phyloP scores from a whole-genome alignment of 2,113 vertebrate genomes.

The Philantomba maxwellii region DNA sequence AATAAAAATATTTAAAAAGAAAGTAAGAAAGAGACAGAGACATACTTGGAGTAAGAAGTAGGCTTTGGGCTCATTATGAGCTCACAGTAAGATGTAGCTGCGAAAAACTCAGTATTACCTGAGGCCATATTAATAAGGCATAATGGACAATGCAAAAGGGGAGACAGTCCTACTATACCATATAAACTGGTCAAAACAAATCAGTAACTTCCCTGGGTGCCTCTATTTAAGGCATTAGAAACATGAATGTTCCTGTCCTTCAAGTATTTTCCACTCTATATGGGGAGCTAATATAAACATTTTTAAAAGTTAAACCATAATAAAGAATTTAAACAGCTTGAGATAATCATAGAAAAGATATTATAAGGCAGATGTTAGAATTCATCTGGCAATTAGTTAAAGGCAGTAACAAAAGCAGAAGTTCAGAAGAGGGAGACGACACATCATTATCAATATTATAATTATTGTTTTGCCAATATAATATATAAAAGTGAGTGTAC shows the following conservation, averaged over 20 bases:
- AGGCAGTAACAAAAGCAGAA: background rate
- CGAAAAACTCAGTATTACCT: background rate
- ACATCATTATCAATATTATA: background rate
- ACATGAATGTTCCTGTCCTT: background rate
- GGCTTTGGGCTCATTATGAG: background rate
- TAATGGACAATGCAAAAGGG: background rate
- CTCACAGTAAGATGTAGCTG: background rate
- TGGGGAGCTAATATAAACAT: background rate
- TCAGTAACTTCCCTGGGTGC: background rate
- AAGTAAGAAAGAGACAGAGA: background rate
- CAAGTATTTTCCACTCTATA: background rate
- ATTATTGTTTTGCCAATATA: background rate
- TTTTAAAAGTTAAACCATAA: background rate
- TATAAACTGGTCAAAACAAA: background rate
- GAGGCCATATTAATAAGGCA: background rate
- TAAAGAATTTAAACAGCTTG: conserved; percentile 27
- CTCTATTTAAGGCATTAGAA: conserved; percentile 9
- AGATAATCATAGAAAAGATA: background rate
- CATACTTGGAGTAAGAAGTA: background rate
- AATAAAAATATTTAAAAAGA: background rate
- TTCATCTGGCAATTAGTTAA: background rate
- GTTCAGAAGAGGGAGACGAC: background rate
- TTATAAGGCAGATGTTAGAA: background rate
- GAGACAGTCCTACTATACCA: background rate
- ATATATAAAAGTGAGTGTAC: background rate